Evolutionary conservation across 1,140 invertebrate genomes (phyloP), one percentile per base, ranked within the genome.

Genomic region (Eueides isabella): DNA sequence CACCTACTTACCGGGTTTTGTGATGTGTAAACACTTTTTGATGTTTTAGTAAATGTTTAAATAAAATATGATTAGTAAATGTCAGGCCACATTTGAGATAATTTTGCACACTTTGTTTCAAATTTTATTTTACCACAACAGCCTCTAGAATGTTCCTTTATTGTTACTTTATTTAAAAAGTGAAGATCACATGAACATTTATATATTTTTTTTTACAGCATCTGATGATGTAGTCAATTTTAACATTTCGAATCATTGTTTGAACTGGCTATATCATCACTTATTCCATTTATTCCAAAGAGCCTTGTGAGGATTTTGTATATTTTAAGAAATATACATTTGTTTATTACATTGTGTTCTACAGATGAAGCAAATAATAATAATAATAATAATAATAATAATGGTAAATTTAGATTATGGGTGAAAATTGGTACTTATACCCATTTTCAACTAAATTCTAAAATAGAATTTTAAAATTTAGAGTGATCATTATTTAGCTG

Each of bases 151-250:
- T 89, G 86, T 26, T 76, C 61, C n/a, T 68, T 62, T 38, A 79
- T 75, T 72, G 71, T 74, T 31, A 28, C 14, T 70, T 80, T 44
- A 33, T 81, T 78, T 48, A 90, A 63, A 77, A 85, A 88, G 78
- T 90, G 80, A 38, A 88, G 71, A 7, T 82, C 85, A 76, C 89
- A 91, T 9, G 61, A 11, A 70, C 86, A 90, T 75, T 83, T 88
- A 74, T 86, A 90, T 44, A 90, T 64, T 62, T n/a, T n/a, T n/a
- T n/a, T 75, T 81, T 14, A 55, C 71, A 11, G 48, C 31, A 7
- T 30, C 61, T 31, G 3, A 55, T 9, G 48, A 26, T 12, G 23
- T 26, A 23, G 4, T 26, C n/a, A n/a, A n/a, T 12, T 55, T 55
- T 23, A 26, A 55, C 6, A 38, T n/a, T n/a, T n/a, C 11, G 11